Conservation (phyloP, 2,888 invertebrate species). For the Coenonympha arcania region DNA sequence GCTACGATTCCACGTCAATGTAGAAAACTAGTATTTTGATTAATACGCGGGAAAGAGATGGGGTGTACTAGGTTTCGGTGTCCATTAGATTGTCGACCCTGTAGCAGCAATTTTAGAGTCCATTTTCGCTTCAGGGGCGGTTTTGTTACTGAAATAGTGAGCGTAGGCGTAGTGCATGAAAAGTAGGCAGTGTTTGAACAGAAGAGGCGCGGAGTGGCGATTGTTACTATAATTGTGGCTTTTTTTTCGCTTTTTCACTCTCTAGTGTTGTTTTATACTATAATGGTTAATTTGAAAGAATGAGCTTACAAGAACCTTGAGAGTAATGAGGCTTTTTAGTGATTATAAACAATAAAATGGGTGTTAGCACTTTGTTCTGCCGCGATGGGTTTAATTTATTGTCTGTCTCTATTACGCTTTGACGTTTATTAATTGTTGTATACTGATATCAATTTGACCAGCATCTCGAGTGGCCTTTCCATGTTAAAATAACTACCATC, state of each 20-base stretch:
- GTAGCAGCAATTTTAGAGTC: slow-evolving; percentile 41
- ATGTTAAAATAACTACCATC: too few species aligned
- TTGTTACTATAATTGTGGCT: slow-evolving; percentile 42
- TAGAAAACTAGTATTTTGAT: slow-evolving; percentile 72
- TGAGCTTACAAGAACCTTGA: slow-evolving; percentile 20
- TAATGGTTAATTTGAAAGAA: slow-evolving; percentile 28
- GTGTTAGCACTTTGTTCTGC: slow-evolving; percentile 9
- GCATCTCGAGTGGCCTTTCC: too few species aligned
- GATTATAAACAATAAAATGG: slow-evolving; percentile 21
- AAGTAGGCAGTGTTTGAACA: slow-evolving; percentile 71
- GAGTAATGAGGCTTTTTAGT: slow-evolving; percentile 22
- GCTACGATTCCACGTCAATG: slow-evolving; percentile 72
- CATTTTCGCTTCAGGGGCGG: slow-evolving; percentile 40
- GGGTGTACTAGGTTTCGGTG: slow-evolving; percentile 45
- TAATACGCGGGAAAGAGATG: slow-evolving; percentile 72
- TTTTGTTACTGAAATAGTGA: slow-evolving; percentile 65
- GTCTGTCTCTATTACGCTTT: slow-evolving; percentile 1
- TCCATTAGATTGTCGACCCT: slow-evolving; percentile 41
- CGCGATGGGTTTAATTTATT: slow-evolving; percentile 4
- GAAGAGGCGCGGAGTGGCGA: slow-evolving; percentile 54
- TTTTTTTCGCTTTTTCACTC: too few species aligned
- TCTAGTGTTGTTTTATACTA: slow-evolving; percentile 32
- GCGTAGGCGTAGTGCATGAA: slow-evolving; percentile 72
- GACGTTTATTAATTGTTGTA: background rate
- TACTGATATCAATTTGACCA: background rate